A percentile compares a stretch with the other conserved stretches of the same genome.
Conservation (phyloP, 1,140 invertebrate genomes). For the Oryzaephilus surinamensis region DNA sequence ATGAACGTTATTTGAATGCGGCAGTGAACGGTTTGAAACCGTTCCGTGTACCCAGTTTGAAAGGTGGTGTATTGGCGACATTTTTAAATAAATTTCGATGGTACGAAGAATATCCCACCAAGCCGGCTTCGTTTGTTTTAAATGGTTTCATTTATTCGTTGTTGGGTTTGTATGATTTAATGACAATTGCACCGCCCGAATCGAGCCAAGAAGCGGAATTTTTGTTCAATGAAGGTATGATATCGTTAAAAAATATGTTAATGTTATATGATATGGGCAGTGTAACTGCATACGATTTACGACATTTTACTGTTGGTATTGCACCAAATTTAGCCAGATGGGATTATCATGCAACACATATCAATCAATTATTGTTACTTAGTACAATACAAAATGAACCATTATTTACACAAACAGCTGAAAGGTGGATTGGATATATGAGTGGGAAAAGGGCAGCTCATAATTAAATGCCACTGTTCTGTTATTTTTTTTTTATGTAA, state of each 20-base stretch:
- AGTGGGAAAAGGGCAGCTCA: conserved; percentile 86
- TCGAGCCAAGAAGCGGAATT: conserved; percentile 54
- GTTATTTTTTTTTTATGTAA: conserved; percentile 8
- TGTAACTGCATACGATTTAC: conserved; percentile 92
- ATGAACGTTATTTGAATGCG: conserved; percentile 65
- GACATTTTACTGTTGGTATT: conserved; percentile 79
- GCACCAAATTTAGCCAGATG: conserved; percentile 88
- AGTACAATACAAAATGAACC: conserved; percentile 79
- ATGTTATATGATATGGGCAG: conserved; percentile 91
- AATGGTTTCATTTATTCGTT: conserved; percentile 99
- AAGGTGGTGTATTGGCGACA: conserved; percentile 74
- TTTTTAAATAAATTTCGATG: conserved; percentile 65
- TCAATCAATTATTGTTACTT: conserved; percentile 88
- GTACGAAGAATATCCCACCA: conserved; percentile 98
- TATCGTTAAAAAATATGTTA: conserved; percentile 79
- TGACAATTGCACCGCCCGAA: conserved; percentile 51
- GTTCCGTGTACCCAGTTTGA: conserved; percentile 58
- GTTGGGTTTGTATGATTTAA: conserved; percentile 89
- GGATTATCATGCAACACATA: conserved; percentile 98
- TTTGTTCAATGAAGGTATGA: conserved; percentile 79
- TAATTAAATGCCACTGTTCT: conserved; percentile 52
- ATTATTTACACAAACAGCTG: conserved; percentile 72
- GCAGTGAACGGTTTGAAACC: conserved; percentile 71
- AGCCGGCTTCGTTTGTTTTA: conserved; percentile 87
- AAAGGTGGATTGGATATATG: conserved; percentile 93